These are phyloP conservation scores for Gobio gobio DNA, from an alignment of 2,113 vertebrate genomes.

Conservation along the genomic window DNA sequence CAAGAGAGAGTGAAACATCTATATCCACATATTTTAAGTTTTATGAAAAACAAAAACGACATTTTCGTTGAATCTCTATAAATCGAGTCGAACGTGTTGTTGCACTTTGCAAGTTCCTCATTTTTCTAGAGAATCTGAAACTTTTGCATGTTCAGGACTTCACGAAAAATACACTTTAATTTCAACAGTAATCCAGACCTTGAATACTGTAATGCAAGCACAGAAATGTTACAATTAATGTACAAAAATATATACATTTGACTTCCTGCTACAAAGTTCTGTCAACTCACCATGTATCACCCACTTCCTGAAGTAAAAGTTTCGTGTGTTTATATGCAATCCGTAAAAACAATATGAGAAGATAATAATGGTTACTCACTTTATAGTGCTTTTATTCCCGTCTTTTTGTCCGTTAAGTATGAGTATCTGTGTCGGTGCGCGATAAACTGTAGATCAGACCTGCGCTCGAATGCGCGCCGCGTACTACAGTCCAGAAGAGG, in stretches of 20 bases:
- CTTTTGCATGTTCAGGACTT: background rate
- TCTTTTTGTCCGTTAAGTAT: background rate
- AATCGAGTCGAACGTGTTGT: background rate
- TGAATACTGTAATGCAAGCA: background rate
- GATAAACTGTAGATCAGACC: background rate
- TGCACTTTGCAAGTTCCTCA: conserved; percentile 28
- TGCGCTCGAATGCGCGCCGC: background rate
- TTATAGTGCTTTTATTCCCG: background rate
- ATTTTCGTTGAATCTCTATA: background rate
- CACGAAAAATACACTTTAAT: background rate
- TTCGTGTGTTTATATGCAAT: background rate
- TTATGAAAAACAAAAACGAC: background rate
- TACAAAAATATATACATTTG: background rate
- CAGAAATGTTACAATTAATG: background rate
- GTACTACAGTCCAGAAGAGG: too few species aligned
- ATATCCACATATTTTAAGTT: background rate
- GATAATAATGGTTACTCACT: conserved; percentile 6
- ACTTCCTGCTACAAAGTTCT: conserved; percentile 5
- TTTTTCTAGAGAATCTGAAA: background rate
- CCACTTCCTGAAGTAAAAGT: background rate
- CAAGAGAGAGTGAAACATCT: background rate
- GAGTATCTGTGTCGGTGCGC: background rate
- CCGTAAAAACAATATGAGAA: background rate
- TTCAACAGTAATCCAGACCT: background rate
- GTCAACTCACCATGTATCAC: background rate